phyloP scores from a whole-genome alignment of 2,113 vertebrate genomes.

The Gnathonemus longibarbis region DNA sequence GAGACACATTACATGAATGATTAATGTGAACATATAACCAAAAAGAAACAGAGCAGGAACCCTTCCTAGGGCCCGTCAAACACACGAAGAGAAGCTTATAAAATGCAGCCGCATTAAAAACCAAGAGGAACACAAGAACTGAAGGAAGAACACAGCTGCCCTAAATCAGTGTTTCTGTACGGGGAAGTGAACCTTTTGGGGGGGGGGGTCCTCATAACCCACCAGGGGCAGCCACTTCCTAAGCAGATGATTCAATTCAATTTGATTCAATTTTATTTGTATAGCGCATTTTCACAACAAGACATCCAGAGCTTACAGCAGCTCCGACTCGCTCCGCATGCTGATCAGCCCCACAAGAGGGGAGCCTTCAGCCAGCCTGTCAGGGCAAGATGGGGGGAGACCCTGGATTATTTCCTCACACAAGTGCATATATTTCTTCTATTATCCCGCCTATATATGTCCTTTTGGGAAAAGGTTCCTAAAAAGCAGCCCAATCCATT shows the following conservation, averaged over 20 bases:
- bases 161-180: background rate
- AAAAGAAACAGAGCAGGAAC: background rate
- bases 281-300: background rate
- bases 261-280: background rate
- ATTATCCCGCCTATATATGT: background rate
- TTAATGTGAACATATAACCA: slow-evolving; percentile 20
- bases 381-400: background rate
- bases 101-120: background rate
- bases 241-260: slow-evolving; percentile 28
- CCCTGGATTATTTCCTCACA: background rate
- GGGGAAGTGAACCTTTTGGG: background rate
- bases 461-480: background rate
- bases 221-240: slow-evolving; percentile 39
- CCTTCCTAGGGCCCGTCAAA: background rate
- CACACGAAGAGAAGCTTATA: background rate
- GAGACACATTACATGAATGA: slow-evolving; percentile 30
- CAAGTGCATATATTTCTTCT: background rate
- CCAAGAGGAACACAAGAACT: background rate
- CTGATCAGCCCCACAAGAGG: background rate
- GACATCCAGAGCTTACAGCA: background rate
- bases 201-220: background rate
- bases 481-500: background rate
- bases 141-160: background rate
- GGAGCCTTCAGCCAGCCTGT: background rate
- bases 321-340: background rate